Conservation (phyloP, 1,140 invertebrate species). For the Megathymus violae region DNA sequence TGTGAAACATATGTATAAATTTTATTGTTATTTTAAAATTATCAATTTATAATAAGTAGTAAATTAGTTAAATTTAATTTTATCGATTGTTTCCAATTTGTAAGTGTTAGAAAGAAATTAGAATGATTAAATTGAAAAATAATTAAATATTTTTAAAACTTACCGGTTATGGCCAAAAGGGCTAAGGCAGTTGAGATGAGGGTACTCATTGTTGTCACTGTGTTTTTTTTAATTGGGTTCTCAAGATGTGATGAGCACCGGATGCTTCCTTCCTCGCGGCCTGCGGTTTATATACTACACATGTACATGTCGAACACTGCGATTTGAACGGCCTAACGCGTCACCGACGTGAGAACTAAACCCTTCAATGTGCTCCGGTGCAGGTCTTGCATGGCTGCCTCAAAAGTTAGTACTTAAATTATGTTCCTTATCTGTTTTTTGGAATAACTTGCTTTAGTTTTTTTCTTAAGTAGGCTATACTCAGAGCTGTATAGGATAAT, state of each 20-base stretch:
- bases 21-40: no score
- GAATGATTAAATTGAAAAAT: no score
- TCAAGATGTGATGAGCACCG: conserved; percentile 44
- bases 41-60: no score
- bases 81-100: no score
- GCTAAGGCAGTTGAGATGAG: conserved; percentile 47
- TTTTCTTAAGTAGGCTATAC: no score
- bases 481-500: no score
- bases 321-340: conserved; percentile 72
- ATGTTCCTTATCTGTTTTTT: no score
- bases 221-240: conserved; percentile 43
- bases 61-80: no score
- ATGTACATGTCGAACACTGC: conserved; percentile 58
- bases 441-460: no score
- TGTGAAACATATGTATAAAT: no score
- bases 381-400: neutral
- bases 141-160: no score
- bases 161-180: conserved; percentile 66
- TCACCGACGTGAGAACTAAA: conserved; percentile 68
- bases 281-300: conserved; percentile 75
- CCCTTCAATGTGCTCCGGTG: conserved; percentile 44
- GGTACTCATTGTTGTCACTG: conserved; percentile 49
- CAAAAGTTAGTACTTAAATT: neutral
- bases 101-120: no score
- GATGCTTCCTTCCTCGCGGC: conserved; percentile 62